Conservation (phyloP, 2,797 vertebrate genomes). For the Lithobates sylvaticus region DNA sequence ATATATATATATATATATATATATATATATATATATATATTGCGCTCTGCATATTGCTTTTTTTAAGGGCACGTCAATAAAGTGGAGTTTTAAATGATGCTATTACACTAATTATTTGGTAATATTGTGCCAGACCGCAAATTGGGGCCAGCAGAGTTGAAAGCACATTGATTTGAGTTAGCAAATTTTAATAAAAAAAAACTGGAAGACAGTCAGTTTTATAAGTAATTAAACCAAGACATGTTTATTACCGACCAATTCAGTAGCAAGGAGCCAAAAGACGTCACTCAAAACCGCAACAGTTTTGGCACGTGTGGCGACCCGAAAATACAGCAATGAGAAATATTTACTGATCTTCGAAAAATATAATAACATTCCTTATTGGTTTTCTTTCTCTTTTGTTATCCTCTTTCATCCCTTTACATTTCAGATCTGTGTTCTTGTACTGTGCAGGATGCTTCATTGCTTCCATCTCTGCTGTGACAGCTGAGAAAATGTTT, state of each 20-base stretch:
- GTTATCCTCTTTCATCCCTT: too few species aligned
- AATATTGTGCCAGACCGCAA: constrained; percentile 35
- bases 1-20: too few species aligned
- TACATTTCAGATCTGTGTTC: too few species aligned
- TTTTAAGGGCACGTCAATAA: too few species aligned
- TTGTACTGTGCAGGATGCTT: too few species aligned
- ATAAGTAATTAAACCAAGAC: constrained; percentile 22
- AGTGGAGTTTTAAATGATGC: constrained; percentile 22
- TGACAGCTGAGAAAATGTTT: too few species aligned
- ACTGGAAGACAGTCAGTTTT: constrained; percentile 37
- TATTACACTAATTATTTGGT: constrained; percentile 29
- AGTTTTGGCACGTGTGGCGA: constrained; percentile 4
- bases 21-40: too few species aligned
- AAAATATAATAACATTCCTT: background rate
- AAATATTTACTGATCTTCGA: background rate
- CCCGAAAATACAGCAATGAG: background rate
- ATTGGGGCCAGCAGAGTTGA: constrained; percentile 21
- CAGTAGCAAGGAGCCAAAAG: background rate
- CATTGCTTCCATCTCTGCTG: too few species aligned
- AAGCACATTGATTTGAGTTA: constrained; percentile 24
- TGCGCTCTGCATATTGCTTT: too few species aligned
- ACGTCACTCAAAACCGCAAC: constrained; percentile 25
- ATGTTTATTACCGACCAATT: constrained; percentile 29
- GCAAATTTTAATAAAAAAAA: constrained; percentile 24
- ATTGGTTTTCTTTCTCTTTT: background rate